phyloP scores from a whole-genome alignment of 2,888 invertebrate species.

The Miltochrista miniata region DNA sequence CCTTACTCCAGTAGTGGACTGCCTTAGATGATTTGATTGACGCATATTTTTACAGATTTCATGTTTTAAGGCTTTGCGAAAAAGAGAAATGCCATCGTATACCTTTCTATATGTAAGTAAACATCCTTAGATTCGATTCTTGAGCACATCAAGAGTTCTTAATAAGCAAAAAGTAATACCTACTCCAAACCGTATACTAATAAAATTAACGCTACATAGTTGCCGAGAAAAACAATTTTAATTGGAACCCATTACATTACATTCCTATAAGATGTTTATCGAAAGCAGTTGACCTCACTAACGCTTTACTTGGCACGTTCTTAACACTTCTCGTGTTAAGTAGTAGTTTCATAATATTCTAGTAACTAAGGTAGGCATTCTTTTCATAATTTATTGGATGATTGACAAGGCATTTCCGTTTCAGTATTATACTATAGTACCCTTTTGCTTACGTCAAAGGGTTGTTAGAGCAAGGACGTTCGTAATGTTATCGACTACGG shows the following conservation, averaged over 20 bases:
- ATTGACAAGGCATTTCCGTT: conserved; percentile 63
- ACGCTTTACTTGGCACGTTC: conserved; percentile 41
- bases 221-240: conserved; percentile 24
- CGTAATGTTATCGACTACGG: too few relatives aligned
- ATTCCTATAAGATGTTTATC: conserved; percentile 20
- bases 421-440: conserved; percentile 36
- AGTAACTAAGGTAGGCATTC: conserved; percentile 73
- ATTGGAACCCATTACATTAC: conserved; percentile 17
- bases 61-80: too few relatives aligned
- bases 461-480: conserved; percentile 31
- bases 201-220: conserved; percentile 11
- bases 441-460: conserved; percentile 57
- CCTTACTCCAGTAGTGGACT: too few relatives aligned
- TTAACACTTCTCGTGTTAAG: conserved; percentile 59
- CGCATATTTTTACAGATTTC: too few relatives aligned
- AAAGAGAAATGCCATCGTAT: too few relatives aligned
- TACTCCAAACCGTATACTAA: too few relatives aligned
- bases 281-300: conserved; percentile 33
- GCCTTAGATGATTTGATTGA: too few relatives aligned
- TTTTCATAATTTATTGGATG: conserved; percentile 65
- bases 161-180: too few relatives aligned
- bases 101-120: too few relatives aligned
- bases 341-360: conserved; percentile 62
- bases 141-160: too few relatives aligned
- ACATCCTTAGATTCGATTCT: too few relatives aligned